Percentiles rank a stretch among this genome's conserved stretches.
Conservation (phyloP, 2,113 vertebrate genomes). For the Lates calcarifer region DNA sequence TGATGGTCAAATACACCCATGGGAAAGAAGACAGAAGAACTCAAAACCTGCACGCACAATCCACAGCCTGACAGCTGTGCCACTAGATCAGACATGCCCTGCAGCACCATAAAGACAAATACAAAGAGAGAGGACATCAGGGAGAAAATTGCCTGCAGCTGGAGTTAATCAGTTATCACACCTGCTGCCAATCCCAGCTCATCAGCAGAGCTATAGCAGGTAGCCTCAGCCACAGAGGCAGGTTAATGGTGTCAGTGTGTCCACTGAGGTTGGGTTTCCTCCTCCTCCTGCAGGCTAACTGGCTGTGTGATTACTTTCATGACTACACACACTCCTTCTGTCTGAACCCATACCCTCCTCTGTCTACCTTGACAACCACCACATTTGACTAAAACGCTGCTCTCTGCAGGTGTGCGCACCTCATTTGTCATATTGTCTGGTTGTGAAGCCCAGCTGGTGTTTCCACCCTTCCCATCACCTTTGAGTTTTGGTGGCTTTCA, state of each 20-base stretch:
- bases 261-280: neutral
- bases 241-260: constrained; percentile 40
- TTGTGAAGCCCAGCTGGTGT: neutral
- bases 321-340: neutral
- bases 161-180: constrained; percentile 29
- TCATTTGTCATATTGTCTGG: neutral
- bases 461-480: neutral
- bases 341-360: neutral
- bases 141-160: constrained; percentile 15
- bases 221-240: constrained; percentile 2
- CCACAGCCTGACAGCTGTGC: neutral
- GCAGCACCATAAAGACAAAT: neutral
- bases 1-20: neutral
- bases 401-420: neutral
- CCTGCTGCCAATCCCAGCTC: constrained; percentile 15
- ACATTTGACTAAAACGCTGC: neutral
- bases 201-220: constrained; percentile 1
- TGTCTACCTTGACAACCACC: neutral
- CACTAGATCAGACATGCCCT: neutral
- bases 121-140: neutral
- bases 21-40: neutral
- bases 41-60: neutral
- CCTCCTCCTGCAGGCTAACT: neutral
- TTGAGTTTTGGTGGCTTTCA: neutral
- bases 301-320: neutral